These are phyloP conservation scores for Grapholita molesta DNA, from an alignment of 1,140 invertebrate species.

Conservation along the genomic window DNA sequence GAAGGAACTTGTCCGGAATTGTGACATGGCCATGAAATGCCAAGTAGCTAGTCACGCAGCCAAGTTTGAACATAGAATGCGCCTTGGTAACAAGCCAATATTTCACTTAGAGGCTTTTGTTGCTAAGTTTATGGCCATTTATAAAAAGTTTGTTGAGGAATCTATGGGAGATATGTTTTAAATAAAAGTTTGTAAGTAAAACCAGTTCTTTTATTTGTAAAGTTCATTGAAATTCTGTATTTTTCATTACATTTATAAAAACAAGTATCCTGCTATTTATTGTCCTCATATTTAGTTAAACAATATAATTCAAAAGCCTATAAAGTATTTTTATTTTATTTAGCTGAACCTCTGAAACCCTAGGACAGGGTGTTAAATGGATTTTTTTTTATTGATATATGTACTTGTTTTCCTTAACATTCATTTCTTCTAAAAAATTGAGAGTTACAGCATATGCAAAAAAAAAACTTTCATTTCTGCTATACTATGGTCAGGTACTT, in stretches of 20 bases:
- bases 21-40: constrained; percentile 93
- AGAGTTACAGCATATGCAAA: too few relatives aligned
- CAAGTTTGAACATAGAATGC: constrained; percentile 93
- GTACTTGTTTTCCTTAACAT: too few relatives aligned
- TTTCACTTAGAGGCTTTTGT: constrained; percentile 98
- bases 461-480: too few relatives aligned
- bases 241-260: not conserved
- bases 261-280: too few relatives aligned
- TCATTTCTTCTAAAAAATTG: not conserved
- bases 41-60: constrained; percentile 92
- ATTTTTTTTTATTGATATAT: too few relatives aligned
- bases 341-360: too few relatives aligned
- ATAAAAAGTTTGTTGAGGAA: constrained; percentile 90
- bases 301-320: too few relatives aligned
- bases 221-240: not conserved
- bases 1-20: constrained; percentile 91
- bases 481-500: too few relatives aligned
- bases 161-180: constrained; percentile 68
- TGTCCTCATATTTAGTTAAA: too few relatives aligned
- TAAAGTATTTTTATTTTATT: too few relatives aligned
- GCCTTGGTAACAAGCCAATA: constrained; percentile 95
- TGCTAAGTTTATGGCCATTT: constrained; percentile 96
- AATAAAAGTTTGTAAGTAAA: constrained; percentile 6
- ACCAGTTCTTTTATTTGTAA: not conserved
- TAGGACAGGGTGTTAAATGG: too few relatives aligned